Conservation (phyloP, 2,888 invertebrate species). For the Papilio elwesi region DNA sequence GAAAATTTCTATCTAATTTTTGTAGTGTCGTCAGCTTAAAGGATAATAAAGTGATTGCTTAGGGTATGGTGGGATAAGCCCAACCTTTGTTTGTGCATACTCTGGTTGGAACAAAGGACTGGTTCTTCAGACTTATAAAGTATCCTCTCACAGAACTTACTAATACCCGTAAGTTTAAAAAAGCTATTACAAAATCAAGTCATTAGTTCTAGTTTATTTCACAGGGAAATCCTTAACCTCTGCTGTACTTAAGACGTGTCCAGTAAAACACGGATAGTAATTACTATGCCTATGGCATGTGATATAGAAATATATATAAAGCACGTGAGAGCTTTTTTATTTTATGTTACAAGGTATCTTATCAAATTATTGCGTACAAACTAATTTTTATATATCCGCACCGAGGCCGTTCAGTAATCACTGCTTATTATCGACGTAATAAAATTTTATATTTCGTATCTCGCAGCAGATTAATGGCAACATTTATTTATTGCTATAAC, state of each 20-base stretch:
- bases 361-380: conserved; percentile 34
- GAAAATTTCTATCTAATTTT: neutral
- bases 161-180: too few species aligned
- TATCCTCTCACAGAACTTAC: too few species aligned
- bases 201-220: neutral
- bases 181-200: too few species aligned
- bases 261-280: conserved; percentile 4
- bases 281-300: conserved; percentile 8
- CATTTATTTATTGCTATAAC: conserved; percentile 39
- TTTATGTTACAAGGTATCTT: conserved; percentile 14
- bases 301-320: conserved; percentile 12
- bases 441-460: conserved; percentile 37
- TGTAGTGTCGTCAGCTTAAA: neutral
- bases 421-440: conserved; percentile 32
- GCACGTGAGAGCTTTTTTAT: conserved; percentile 10
- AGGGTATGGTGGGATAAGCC: too few species aligned
- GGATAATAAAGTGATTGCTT: neutral
- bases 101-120: too few species aligned
- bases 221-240: neutral
- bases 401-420: conserved; percentile 30
- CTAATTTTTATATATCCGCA: conserved; percentile 36
- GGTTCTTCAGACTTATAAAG: too few species aligned
- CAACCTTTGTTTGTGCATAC: too few species aligned
- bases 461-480: conserved; percentile 30
- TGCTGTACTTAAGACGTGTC: neutral